phyloP scores from a whole-genome alignment of 2,888 invertebrate species.

The Cephus runcator region DNA sequence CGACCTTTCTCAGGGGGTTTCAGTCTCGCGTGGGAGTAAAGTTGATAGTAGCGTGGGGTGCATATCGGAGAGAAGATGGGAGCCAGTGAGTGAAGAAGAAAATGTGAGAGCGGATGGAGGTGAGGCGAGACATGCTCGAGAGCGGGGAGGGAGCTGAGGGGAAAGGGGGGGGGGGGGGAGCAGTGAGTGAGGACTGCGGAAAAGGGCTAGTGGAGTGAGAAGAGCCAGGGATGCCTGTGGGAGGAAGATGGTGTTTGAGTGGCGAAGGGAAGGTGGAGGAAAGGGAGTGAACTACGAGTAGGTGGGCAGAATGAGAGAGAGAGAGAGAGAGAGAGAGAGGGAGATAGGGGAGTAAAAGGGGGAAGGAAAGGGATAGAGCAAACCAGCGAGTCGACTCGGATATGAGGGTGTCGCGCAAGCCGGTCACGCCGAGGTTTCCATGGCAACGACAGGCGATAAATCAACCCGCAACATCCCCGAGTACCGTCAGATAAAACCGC shows the following conservation, averaged over 20 bases:
- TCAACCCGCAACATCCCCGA: conserved; percentile 63
- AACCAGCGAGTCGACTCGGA: conserved; percentile 54
- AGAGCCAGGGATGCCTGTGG: conserved; percentile 3
- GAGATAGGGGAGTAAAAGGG: conserved; percentile 18
- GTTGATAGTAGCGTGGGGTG: conserved; percentile 46
- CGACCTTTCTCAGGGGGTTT: conserved; percentile 45
- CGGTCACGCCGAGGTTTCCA: conserved; percentile 63
- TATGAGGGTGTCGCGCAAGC: conserved; percentile 65
- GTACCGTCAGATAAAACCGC: conserved; percentile 60
- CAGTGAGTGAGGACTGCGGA: conserved; percentile 21
- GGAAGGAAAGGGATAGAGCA: conserved; percentile 34
- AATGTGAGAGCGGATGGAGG: conserved; percentile 11
- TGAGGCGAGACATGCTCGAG: background rate
- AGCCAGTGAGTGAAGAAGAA: conserved; percentile 30
- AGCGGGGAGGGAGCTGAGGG: background rate
- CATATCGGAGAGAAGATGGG: conserved; percentile 47
- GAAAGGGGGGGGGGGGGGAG: background rate
- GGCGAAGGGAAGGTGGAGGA: conserved; percentile 8
- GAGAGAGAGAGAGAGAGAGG: conserved; percentile 14
- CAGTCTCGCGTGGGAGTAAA: conserved; percentile 38
- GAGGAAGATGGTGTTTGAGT: background rate
- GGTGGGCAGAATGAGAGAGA: background rate
- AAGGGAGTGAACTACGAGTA: conserved; percentile 4
- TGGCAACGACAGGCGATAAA: conserved; percentile 63
- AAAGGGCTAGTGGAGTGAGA: conserved; percentile 22